Conservation (phyloP, 2,888 invertebrate species). For the Boloria euphrosyne region DNA sequence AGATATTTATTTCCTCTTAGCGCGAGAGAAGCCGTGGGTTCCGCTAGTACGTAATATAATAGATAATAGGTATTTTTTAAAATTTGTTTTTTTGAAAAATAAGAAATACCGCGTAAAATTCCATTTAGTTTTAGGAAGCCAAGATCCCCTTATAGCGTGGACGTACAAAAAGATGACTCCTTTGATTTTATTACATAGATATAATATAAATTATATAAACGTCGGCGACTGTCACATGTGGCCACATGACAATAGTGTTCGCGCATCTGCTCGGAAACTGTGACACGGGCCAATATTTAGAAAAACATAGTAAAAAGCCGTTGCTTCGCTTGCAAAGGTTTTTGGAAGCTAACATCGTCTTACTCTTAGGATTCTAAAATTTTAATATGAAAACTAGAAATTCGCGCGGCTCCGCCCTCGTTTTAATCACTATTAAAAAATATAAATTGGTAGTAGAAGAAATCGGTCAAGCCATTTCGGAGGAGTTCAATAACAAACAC, state of each 20-base stretch:
- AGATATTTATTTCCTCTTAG: no score
- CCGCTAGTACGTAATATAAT: no score
- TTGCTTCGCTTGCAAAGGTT: neutral
- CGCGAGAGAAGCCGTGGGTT: no score
- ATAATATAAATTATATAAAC: constrained; percentile 25
- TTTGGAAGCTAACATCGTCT: no score
- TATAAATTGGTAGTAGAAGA: no score
- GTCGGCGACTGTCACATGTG: constrained; percentile 53
- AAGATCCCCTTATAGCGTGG: neutral
- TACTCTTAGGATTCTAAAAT: no score
- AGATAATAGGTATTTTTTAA: neutral
- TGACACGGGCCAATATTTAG: constrained; percentile 56
- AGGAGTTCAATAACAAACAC: no score
- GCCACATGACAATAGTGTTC: constrained; percentile 51
- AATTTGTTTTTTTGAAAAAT: neutral
- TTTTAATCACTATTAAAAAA: no score
- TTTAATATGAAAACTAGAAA: no score
- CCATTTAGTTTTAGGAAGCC: neutral
- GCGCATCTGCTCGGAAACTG: constrained; percentile 56
- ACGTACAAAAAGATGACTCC: neutral
- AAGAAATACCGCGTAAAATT: neutral
- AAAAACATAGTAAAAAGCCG: neutral
- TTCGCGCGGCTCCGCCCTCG: no score
- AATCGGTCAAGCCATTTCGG: no score
- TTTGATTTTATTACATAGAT: constrained; percentile 22